Evolutionary conservation across 2,797 vertebrate species (phyloP).

Genomic region (Lithobates pipiens): DNA sequence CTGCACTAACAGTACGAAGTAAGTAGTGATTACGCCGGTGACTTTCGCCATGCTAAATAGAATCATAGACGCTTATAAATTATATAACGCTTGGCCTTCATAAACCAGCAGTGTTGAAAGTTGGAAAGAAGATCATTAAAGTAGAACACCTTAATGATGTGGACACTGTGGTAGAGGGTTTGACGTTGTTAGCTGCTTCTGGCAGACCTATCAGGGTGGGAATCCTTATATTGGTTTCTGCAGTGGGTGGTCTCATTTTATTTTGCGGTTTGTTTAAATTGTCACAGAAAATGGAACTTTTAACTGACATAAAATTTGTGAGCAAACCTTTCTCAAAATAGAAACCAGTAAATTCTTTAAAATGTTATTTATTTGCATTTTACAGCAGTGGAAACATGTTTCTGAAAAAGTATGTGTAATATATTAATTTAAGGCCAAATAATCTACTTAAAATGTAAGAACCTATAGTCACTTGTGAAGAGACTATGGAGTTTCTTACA

Average conservation of each 20-base stretch:
- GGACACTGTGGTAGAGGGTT: neutral
- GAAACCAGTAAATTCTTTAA: neutral
- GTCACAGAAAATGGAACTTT: neutral
- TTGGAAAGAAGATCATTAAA: neutral
- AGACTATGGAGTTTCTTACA: no score
- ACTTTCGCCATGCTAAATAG: no score
- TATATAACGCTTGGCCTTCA: neutral
- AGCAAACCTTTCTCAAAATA: neutral
- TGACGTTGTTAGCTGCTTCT: neutral
- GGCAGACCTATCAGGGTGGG: neutral
- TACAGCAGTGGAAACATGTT: neutral
- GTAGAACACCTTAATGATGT: neutral
- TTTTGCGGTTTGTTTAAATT: slow-evolving; percentile 3
- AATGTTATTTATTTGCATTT: neutral
- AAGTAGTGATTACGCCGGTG: no score
- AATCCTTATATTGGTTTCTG: neutral
- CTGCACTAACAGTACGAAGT: no score
- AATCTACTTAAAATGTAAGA: no score
- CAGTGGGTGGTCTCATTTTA: neutral
- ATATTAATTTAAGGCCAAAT: no score
- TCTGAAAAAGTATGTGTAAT: neutral
- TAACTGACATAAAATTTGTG: neutral
- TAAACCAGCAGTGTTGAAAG: neutral
- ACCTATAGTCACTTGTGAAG: no score
- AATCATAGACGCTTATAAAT: no score